Base-by-base conservation (phyloP, 2,888 invertebrate species). In the Drosophila heteroneura region DNA sequence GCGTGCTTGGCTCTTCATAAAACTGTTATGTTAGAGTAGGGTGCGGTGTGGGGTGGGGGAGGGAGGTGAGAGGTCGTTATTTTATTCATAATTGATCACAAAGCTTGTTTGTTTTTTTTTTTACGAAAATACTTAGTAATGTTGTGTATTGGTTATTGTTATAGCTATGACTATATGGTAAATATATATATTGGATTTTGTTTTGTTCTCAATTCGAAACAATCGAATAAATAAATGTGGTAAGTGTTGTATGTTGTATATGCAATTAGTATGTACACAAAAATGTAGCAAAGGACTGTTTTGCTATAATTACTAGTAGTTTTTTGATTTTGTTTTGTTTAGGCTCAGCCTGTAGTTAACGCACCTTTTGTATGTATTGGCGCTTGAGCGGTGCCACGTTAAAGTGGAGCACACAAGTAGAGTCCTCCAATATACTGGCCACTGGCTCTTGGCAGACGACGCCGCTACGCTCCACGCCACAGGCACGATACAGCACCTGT, bases 401-500 rank as follows among this genome's bases (percentile, higher is more conserved):
- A 89, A 95, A 95, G 92, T 97, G 97, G 82, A 96, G 95, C 1
- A 96, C 95, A 89, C 97, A 97, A 3, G 95, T 94, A 16, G 95
- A 93, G 60, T 95, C 94, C 71, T 96, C 96, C 81, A 95, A 96
- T 72, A 97, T 95, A 39, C 95, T 95, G 9, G 96, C 94, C 22
- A 96, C 94, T 2, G 97, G 96, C 84, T 97, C 97, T 77, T 94
- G 94, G 85, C 97, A 97, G 68, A 95, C 94, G 32, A 95, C 94
- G 69, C 96, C 96, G 44, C 96, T 96, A 70, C 96, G 95, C 26
- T 95, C 93, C 68, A 96, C 96, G 32, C 96, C 96, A 92, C 98
- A 98, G 0, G 96, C 95, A 75, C 95, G 94, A 93, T 97, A 98
- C 72, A 98, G 93, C 67, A 97, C 91, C 94, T 95, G 95, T 0